A percentile compares a stretch with the other conserved stretches of the same genome.
These are phyloP conservation scores for Copidosoma floridanum DNA, from an alignment of 1,140 invertebrate genomes.

Conservation along the genomic window DNA sequence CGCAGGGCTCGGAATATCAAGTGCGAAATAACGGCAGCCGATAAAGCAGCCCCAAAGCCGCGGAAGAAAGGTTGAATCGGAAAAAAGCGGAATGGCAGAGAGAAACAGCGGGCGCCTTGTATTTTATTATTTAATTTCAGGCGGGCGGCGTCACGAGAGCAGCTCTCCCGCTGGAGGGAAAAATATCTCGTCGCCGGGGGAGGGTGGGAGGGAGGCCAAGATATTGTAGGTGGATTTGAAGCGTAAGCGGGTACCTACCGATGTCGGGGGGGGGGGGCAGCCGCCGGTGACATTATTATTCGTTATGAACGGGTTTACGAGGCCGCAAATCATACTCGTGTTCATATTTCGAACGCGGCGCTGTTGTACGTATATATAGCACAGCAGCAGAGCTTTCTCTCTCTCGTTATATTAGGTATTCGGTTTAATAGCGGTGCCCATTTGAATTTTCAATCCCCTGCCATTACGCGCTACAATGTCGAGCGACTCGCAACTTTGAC, in stretches of 20 bases:
- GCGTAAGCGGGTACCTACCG: not conserved
- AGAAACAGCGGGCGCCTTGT: no score
- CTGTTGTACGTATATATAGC: no score
- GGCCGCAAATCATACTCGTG: constrained; percentile 57
- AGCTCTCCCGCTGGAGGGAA: no score
- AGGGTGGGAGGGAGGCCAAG: constrained; percentile 28
- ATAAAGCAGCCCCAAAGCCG: constrained; percentile 16
- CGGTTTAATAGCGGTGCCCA: constrained; percentile 55
- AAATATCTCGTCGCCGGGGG: no score
- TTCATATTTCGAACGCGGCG: constrained; percentile 56
- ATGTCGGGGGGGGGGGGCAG: constrained; percentile 8
- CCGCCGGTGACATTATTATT: constrained; percentile 56
- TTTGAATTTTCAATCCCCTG: constrained; percentile 55
- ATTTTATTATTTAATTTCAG: constrained; percentile 59
- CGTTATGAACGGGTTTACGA: constrained; percentile 59
- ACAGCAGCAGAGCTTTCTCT: no score
- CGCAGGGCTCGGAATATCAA: no score
- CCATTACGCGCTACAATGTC: constrained; percentile 30
- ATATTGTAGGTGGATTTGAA: constrained; percentile 55
- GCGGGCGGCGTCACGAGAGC: constrained; percentile 14
- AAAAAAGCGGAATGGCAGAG: constrained; percentile 19
- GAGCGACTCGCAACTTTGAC: no score
- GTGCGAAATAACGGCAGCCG: no score
- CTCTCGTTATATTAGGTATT: constrained; percentile 58
- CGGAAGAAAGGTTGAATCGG: constrained; percentile 29